Conservation (phyloP, 2,888 invertebrate species). For the Coenonympha glycerion region DNA sequence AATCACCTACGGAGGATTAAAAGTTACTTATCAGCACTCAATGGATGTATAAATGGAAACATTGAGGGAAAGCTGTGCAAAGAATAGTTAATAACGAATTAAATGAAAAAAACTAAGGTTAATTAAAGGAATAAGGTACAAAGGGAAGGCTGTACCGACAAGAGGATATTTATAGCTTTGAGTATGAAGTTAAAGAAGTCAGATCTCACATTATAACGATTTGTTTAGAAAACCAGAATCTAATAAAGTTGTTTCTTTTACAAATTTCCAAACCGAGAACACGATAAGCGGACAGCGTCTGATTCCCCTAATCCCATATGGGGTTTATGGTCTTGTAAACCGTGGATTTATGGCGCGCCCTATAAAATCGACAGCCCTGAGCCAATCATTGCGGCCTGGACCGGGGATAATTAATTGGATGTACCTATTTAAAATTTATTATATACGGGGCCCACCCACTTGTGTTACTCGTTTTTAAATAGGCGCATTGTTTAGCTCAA, state of each 20-base stretch:
- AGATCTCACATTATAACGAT: too few species aligned
- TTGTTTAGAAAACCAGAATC: background rate
- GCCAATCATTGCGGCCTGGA: constrained; percentile 18
- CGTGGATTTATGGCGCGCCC: constrained; percentile 24
- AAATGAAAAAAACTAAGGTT: too few species aligned
- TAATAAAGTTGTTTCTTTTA: background rate
- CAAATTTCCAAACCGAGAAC: background rate
- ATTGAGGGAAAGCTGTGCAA: too few species aligned
- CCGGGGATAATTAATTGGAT: constrained; percentile 24
- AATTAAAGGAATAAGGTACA: too few species aligned
- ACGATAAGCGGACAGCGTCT: constrained; percentile 17
- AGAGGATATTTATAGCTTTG: too few species aligned
- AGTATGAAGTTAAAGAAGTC: too few species aligned
- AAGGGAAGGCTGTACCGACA: too few species aligned
- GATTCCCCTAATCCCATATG: constrained; percentile 24
- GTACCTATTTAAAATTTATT: constrained; percentile 18
- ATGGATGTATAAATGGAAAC: too few species aligned
- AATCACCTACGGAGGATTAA: too few species aligned
- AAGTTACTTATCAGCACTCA: too few species aligned
- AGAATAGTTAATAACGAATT: too few species aligned
- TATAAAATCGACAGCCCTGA: constrained; percentile 26
- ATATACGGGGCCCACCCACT: constrained; percentile 21
- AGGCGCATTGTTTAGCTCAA: background rate
- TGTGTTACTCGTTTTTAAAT: constrained; percentile 3
- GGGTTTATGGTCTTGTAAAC: constrained; percentile 23